phyloP scores from a whole-genome alignment of 37 sponge, comb jelly and placozoan genomes.

The Tethya wilhelma region DNA sequence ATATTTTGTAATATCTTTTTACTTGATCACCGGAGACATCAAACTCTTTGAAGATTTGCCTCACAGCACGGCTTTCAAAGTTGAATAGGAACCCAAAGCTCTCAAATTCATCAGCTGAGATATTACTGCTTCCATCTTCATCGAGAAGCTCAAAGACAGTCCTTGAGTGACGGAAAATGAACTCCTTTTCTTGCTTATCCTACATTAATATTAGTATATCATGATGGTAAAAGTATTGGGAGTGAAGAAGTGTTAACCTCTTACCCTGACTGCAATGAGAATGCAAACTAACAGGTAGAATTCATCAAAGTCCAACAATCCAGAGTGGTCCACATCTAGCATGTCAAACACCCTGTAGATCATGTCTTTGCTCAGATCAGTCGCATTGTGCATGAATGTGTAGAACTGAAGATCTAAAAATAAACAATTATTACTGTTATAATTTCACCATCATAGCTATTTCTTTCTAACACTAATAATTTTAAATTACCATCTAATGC shows the following conservation, averaged over 20 bases:
- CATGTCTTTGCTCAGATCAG: constrained; percentile 79
- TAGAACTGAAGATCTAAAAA: constrained; percentile 83
- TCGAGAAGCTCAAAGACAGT: constrained; percentile 94
- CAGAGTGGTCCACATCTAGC: constrained; percentile 87
- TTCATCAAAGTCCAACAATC: constrained; percentile 88
- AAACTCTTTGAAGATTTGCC: constrained; percentile 88
- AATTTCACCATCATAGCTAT: not conserved
- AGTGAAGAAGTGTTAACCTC: too few relatives aligned
- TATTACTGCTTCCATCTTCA: constrained; percentile 81
- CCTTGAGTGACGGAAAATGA: constrained; percentile 87
- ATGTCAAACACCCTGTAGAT: constrained; percentile 89
- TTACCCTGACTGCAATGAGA: constrained; percentile 80
- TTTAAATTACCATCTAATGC: constrained; percentile 82
- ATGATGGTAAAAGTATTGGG: too few relatives aligned
- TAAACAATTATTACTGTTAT: too few relatives aligned
- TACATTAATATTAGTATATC: too few relatives aligned
- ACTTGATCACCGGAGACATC: constrained; percentile 91
- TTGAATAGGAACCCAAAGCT: constrained; percentile 91
- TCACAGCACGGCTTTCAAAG: constrained; percentile 69
- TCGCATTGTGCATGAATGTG: constrained; percentile 79
- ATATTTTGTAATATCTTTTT: not conserved
- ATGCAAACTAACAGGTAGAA: constrained; percentile 93
- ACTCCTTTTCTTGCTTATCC: constrained; percentile 91
- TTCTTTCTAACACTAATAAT: too few relatives aligned
- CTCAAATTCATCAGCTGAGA: constrained; percentile 87